These are phyloP conservation scores for Rhagonycha lutea DNA, from an alignment of 2,888 invertebrate species.

Conservation along the genomic window DNA sequence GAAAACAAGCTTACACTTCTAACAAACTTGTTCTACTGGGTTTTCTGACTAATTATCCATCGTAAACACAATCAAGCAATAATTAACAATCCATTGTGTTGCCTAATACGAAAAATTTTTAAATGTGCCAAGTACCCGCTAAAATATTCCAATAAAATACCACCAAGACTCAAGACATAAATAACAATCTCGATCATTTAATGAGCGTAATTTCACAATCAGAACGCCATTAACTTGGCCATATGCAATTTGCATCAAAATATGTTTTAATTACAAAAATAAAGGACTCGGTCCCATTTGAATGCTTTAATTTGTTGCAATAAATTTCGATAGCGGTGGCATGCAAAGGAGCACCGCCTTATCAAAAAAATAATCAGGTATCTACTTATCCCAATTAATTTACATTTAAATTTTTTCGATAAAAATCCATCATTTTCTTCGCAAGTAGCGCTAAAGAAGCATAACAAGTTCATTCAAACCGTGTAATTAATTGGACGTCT, in stretches of 20 bases:
- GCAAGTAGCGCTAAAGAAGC: neutral
- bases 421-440: neutral
- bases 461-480: neutral
- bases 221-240: neutral
- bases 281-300: neutral
- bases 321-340: neutral
- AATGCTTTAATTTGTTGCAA: neutral
- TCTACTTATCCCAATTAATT: neutral
- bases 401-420: neutral
- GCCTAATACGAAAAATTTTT: neutral
- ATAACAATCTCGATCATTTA: neutral
- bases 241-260: neutral
- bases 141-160: slow-evolving; percentile 1
- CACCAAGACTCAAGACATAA: neutral
- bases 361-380: slow-evolving; percentile 5
- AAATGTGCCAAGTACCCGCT: neutral
- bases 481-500: neutral
- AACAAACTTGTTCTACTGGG: slow-evolving; percentile 16
- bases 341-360: slow-evolving; percentile 5
- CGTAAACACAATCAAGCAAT: slow-evolving; percentile 18
- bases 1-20: slow-evolving; percentile 15
- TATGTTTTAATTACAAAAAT: neutral
- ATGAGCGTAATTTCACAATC: neutral
- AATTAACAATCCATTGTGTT: slow-evolving; percentile 20
- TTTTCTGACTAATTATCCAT: slow-evolving; percentile 16